phyloP scores from a whole-genome alignment of 2,888 invertebrate species.

The Mythimna pallens region DNA sequence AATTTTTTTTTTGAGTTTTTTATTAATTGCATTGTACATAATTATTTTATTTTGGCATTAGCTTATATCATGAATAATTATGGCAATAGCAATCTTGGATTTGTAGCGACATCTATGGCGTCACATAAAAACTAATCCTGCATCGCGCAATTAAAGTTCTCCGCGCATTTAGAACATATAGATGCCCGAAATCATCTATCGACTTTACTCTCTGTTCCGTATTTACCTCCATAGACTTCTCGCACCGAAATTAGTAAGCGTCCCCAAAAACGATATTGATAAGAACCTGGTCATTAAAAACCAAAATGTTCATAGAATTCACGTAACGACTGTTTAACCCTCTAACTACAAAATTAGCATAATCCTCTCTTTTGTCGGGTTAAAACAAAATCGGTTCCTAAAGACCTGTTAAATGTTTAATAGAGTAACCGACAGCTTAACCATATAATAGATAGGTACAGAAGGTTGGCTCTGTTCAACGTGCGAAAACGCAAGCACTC shows the following conservation, averaged over 20 bases:
- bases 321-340: not conserved
- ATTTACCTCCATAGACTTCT: not conserved
- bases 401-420: slow-evolving; percentile 56
- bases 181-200: too few relatives aligned
- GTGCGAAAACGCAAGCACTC: too few relatives aligned
- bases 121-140: too few relatives aligned
- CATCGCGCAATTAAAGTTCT: too few relatives aligned
- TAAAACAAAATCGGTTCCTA: slow-evolving; percentile 47
- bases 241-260: not conserved
- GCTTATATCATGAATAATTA: not conserved
- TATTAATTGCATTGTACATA: not conserved
- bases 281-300: not conserved
- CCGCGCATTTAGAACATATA: too few relatives aligned
- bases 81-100: not conserved
- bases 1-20: too few relatives aligned
- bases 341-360: slow-evolving; percentile 30
- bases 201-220: too few relatives aligned
- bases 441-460: not conserved
- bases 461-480: not conserved
- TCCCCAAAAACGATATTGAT: not conserved
- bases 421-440: slow-evolving; percentile 40
- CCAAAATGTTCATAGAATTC: slow-evolving; percentile 1
- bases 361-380: slow-evolving; percentile 42
- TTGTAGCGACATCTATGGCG: not conserved
- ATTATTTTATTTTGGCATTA: not conserved